Evolutionary conservation across 2,888 invertebrate species (phyloP).

Genomic region (Limnephilus marmoratus): DNA sequence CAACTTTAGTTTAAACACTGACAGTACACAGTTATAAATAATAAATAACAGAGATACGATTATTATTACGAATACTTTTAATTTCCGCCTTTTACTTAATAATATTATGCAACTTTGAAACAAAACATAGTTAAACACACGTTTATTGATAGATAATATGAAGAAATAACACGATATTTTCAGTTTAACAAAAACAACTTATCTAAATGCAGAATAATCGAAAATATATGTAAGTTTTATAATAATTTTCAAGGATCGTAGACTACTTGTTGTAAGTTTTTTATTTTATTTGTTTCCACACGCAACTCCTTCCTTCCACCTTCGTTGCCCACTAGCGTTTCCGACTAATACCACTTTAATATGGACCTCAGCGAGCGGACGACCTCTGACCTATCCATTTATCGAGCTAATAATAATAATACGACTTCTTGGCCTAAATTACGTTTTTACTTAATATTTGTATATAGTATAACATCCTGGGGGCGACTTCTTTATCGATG

Average conservation of each 20-base stretch:
- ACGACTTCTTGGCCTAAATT: background rate
- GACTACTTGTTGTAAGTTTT: too few species aligned
- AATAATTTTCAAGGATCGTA: background rate
- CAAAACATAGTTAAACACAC: background rate
- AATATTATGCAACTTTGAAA: background rate
- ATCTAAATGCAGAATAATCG: background rate
- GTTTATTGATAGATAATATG: background rate
- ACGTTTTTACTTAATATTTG: background rate
- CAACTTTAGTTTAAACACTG: background rate
- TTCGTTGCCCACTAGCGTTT: background rate
- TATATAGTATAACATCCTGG: background rate
- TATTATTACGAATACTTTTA: background rate
- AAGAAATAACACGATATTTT: background rate
- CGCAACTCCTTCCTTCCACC: background rate
- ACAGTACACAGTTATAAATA: background rate
- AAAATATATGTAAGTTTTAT: background rate
- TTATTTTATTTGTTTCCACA: too few species aligned
- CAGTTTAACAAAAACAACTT: background rate
- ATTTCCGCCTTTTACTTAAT: background rate
- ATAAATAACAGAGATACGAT: background rate
- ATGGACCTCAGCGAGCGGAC: background rate
- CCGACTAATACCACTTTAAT: background rate
- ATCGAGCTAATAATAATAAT: conserved; percentile 24
- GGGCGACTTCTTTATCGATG: background rate
- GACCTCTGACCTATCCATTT: background rate